Evolutionary conservation across 2,888 invertebrate species (phyloP).

Genomic region (Oligia strigilis): DNA sequence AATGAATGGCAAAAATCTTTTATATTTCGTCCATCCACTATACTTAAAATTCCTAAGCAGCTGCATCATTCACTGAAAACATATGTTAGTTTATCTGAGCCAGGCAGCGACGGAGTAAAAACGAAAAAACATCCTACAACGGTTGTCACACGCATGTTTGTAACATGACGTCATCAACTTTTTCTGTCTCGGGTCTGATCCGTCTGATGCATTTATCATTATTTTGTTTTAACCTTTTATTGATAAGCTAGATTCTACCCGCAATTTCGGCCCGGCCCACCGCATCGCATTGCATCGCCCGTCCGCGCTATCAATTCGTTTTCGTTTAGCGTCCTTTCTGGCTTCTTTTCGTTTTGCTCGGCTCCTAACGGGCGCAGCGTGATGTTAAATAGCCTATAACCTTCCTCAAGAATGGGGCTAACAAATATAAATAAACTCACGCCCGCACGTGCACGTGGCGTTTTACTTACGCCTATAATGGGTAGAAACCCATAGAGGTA

Average conservation of each 20-base stretch:
- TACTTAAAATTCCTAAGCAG: slow-evolving; percentile 33
- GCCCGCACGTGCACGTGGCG: too few relatives aligned
- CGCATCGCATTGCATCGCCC: too few relatives aligned
- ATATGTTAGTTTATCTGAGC: slow-evolving; percentile 32
- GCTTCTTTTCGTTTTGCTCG: too few relatives aligned
- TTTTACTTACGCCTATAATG: too few relatives aligned
- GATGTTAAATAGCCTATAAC: too few relatives aligned
- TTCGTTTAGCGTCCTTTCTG: too few relatives aligned
- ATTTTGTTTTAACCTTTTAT: background rate
- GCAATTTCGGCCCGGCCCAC: too few relatives aligned
- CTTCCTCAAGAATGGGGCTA: too few relatives aligned
- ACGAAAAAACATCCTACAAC: slow-evolving; percentile 6
- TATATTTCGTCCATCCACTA: background rate
- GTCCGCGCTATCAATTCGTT: too few relatives aligned
- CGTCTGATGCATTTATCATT: background rate
- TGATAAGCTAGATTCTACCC: background rate
- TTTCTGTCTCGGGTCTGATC: slow-evolving; percentile 6
- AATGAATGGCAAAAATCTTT: background rate
- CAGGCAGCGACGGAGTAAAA: background rate
- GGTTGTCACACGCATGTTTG: slow-evolving; percentile 32
- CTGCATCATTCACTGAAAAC: slow-evolving; percentile 32
- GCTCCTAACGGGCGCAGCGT: too few relatives aligned
- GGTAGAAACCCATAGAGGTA: background rate
- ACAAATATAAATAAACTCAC: background rate
- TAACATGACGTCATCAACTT: slow-evolving; percentile 34